Evolutionary conservation across 2,888 invertebrate genomes (phyloP).

Genomic region (Agapostemon virescens): DNA sequence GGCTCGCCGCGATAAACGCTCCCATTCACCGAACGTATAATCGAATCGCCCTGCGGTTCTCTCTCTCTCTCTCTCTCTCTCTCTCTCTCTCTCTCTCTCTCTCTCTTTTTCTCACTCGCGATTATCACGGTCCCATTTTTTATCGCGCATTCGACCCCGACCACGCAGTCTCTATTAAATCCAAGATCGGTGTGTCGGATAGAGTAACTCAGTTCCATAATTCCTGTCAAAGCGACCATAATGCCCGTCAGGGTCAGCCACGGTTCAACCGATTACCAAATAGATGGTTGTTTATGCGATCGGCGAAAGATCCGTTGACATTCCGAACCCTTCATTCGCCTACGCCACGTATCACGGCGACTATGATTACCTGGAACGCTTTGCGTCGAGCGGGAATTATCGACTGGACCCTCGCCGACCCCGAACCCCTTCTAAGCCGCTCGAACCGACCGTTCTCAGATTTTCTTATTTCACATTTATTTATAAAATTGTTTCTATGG

Average conservation of each 20-base stretch:
- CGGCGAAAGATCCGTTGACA: neutral
- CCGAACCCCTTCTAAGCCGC: no score
- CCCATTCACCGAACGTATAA: conserved; percentile 62
- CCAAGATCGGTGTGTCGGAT: conserved; percentile 1
- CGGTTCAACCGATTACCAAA: neutral
- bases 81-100: no score
- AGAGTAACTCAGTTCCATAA: neutral
- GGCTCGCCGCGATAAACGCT: conserved; percentile 66
- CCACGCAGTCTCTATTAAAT: neutral
- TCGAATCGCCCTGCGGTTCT: conserved; percentile 60
- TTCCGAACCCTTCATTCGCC: neutral
- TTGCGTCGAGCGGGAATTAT: neutral
- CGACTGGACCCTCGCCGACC: neutral
- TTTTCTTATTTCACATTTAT: no score
- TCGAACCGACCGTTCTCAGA: no score
- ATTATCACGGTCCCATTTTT: conserved; percentile 46
- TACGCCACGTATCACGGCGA: neutral
- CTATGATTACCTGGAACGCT: neutral
- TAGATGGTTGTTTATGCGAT: neutral
- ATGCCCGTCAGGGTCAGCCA: neutral
- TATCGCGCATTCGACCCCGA: conserved; percentile 18
- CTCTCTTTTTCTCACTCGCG: no score
- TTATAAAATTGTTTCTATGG: no score
- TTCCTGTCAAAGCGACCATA: neutral
- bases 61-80: no score